Evolutionary conservation across 2,888 invertebrate genomes (phyloP).

Genomic region (Nemapogon koenigi): DNA sequence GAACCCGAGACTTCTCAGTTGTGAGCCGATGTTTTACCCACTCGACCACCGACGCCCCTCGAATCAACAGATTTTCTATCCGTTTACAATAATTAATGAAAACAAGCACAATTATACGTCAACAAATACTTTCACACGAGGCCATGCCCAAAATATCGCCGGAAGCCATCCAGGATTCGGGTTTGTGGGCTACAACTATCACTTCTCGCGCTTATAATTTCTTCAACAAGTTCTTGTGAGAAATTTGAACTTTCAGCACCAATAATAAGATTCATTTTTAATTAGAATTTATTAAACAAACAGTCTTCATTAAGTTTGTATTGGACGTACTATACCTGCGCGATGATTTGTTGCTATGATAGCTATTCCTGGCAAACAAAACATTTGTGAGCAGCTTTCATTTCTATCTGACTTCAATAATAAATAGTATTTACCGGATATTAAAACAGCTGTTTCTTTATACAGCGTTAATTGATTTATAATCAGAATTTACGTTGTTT

Average conservation of each 20-base stretch:
- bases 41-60: no score
- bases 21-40: no score
- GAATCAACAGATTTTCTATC: no score
- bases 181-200: slow-evolving; percentile 31
- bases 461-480: slow-evolving; percentile 27
- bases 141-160: neutral
- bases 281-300: neutral
- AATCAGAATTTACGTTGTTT: slow-evolving; percentile 22
- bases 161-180: slow-evolving; percentile 27
- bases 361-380: slow-evolving; percentile 50
- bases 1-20: no score
- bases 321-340: slow-evolving; percentile 31
- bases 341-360: slow-evolving; percentile 44
- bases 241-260: neutral
- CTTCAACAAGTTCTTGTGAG: neutral
- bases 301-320: neutral
- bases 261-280: neutral
- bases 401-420: slow-evolving; percentile 43
- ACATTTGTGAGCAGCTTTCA: slow-evolving; percentile 44
- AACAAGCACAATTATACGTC: no score
- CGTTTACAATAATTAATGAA: no score
- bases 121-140: slow-evolving; percentile 8
- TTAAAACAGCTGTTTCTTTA: slow-evolving; percentile 35
- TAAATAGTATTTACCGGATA: slow-evolving; percentile 44
- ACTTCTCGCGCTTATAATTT: neutral